Conservation (phyloP, 2,888 invertebrate genomes). For the Melinaea marsaeus region DNA sequence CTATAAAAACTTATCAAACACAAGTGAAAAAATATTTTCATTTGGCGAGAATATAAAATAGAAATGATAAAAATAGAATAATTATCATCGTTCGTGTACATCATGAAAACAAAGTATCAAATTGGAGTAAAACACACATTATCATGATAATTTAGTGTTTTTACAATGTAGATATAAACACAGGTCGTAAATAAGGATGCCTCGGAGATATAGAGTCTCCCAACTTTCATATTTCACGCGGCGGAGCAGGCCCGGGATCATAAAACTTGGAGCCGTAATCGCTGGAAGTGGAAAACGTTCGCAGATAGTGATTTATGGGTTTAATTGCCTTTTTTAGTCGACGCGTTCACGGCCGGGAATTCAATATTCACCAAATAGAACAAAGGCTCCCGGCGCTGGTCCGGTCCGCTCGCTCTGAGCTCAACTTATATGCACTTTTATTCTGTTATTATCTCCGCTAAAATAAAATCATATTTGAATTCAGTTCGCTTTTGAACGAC, state of each 20-base stretch:
- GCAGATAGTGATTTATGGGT: constrained; percentile 67
- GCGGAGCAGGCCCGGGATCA: constrained; percentile 52
- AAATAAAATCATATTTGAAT: neutral
- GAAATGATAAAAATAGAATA: too few relatives aligned
- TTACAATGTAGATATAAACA: constrained; percentile 59
- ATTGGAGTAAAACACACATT: constrained; percentile 34
- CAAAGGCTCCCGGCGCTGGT: constrained; percentile 38
- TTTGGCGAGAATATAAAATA: too few relatives aligned
- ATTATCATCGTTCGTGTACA: too few relatives aligned
- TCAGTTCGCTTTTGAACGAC: constrained; percentile 4
- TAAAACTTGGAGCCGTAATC: constrained; percentile 54
- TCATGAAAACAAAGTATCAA: too few relatives aligned
- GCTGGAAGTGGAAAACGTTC: constrained; percentile 49
- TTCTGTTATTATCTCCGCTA: constrained; percentile 3
- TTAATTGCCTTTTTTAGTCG: constrained; percentile 68
- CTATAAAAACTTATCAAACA: too few relatives aligned
- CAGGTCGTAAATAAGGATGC: constrained; percentile 59
- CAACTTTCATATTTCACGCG: constrained; percentile 72
- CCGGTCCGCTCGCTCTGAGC: neutral
- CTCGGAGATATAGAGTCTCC: constrained; percentile 69
- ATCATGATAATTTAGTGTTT: constrained; percentile 59
- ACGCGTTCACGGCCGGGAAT: constrained; percentile 50
- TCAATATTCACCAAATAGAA: constrained; percentile 69
- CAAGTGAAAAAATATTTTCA: too few relatives aligned
- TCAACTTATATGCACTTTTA: constrained; percentile 6